Percentiles rank a stretch among this genome's conserved stretches.
These are phyloP conservation scores for Idaea biselata DNA, from an alignment of 2,888 invertebrate species.

Conservation along the genomic window DNA sequence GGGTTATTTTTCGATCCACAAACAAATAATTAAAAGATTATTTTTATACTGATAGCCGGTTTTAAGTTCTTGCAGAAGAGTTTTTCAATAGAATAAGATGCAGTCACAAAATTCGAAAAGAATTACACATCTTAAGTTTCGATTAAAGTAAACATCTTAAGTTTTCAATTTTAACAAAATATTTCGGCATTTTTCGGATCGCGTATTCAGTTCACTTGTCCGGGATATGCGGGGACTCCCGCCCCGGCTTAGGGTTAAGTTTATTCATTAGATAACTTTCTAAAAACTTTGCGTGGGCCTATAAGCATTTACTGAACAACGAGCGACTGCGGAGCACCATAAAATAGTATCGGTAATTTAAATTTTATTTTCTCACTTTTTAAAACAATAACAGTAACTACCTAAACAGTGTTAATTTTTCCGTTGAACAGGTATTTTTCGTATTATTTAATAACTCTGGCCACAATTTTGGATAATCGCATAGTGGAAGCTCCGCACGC, in stretches of 20 bases:
- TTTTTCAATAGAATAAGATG: slow-evolving; percentile 67
- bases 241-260: slow-evolving; percentile 69
- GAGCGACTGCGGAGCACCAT: slow-evolving; percentile 53
- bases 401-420: slow-evolving; percentile 19
- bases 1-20: slow-evolving; percentile 81
- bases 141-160: slow-evolving; percentile 70
- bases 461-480: slow-evolving; percentile 35
- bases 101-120: slow-evolving; percentile 68
- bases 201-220: slow-evolving; percentile 59
- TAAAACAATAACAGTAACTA: slow-evolving; percentile 22
- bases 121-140: slow-evolving; percentile 65
- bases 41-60: slow-evolving; percentile 80
- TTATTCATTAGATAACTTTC: slow-evolving; percentile 75
- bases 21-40: slow-evolving; percentile 75
- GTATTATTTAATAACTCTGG: slow-evolving; percentile 27
- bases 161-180: slow-evolving; percentile 54
- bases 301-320: slow-evolving; percentile 25
- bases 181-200: slow-evolving; percentile 72
- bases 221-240: slow-evolving; percentile 40
- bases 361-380: slow-evolving; percentile 20
- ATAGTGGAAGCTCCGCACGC: slow-evolving; percentile 54
- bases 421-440: slow-evolving; percentile 23
- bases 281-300: slow-evolving; percentile 60
- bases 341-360: slow-evolving; percentile 33
- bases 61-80: slow-evolving; percentile 72